A percentile compares a stretch with the other conserved stretches of the same genome.
Conservation (phyloP, 1,140 invertebrate species). For the Holotrichia oblita region DNA sequence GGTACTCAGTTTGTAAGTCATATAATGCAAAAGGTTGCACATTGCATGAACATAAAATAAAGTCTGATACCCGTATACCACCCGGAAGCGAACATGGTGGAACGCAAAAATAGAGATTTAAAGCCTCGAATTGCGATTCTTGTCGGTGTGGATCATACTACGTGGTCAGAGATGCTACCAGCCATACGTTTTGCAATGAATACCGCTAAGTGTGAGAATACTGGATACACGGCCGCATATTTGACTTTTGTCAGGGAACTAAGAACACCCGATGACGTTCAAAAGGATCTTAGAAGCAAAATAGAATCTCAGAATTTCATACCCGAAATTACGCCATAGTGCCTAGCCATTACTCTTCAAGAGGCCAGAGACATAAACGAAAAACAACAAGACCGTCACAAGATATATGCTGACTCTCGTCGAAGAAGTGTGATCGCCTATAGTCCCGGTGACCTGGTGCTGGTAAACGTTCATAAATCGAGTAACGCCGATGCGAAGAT, state of each 20-base stretch:
- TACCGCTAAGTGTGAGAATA: slow-evolving; percentile 51
- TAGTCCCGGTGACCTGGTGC: no score
- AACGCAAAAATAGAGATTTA: slow-evolving; percentile 60
- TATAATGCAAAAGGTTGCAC: background rate
- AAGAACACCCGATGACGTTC: slow-evolving; percentile 43
- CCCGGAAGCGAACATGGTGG: slow-evolving; percentile 58
- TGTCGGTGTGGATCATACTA: slow-evolving; percentile 54
- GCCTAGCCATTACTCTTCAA: no score
- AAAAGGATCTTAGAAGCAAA: slow-evolving; percentile 39
- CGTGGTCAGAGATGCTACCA: slow-evolving; percentile 54
- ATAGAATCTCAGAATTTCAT: no score
- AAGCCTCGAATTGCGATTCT: slow-evolving; percentile 57
- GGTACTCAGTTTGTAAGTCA: slow-evolving; percentile 20
- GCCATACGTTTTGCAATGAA: slow-evolving; percentile 55
- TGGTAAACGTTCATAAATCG: no score
- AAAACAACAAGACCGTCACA: no score
- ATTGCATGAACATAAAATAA: background rate
- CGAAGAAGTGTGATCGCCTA: no score
- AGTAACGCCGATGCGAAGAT: no score
- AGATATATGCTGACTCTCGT: no score
- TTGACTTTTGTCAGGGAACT: slow-evolving; percentile 56
- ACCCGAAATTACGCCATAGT: no score
- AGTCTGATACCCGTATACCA: slow-evolving; percentile 51
- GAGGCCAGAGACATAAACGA: no score
- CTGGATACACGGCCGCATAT: slow-evolving; percentile 55